These are phyloP conservation scores for Conopomorpha cramerella DNA, from an alignment of 1,140 invertebrate species.

Conservation along the genomic window DNA sequence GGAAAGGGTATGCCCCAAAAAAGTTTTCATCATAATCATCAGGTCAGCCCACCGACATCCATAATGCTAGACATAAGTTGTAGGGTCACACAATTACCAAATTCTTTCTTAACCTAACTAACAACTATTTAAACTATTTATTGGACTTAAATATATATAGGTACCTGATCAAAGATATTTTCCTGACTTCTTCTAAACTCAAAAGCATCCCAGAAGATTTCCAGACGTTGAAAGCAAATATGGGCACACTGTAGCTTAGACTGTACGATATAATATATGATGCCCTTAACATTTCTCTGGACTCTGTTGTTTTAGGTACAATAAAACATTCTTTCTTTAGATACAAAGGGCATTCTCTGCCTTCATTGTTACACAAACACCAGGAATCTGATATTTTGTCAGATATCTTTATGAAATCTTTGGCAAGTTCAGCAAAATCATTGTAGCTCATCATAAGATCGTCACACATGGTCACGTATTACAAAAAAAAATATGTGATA, in stretches of 20 bases:
- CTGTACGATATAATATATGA: constrained; percentile 42
- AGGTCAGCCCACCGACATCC: too few relatives aligned
- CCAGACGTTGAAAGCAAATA: constrained; percentile 47
- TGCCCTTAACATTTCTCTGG: constrained; percentile 16
- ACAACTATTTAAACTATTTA: too few relatives aligned
- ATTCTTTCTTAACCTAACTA: too few relatives aligned
- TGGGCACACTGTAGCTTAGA: constrained; percentile 36
- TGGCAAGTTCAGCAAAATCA: background rate
- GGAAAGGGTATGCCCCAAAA: too few relatives aligned
- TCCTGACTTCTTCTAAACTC: constrained; percentile 26
- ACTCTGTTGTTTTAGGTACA: constrained; percentile 6
- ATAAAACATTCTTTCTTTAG: constrained; percentile 30
- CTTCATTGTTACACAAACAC: constrained; percentile 17
- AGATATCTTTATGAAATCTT: constrained; percentile 26
- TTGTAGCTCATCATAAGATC: background rate
- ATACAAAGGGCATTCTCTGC: constrained; percentile 17
- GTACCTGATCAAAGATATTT: constrained; percentile 22
- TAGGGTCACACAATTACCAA: too few relatives aligned
- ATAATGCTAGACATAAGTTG: too few relatives aligned
- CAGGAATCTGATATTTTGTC: constrained; percentile 25
- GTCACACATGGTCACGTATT: too few relatives aligned
- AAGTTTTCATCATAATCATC: too few relatives aligned
- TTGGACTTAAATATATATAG: too few relatives aligned
- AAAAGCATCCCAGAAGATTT: constrained; percentile 27
- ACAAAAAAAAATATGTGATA: too few relatives aligned